phyloP scores from a whole-genome alignment of 2,888 invertebrate species.

The Nebria salina region DNA sequence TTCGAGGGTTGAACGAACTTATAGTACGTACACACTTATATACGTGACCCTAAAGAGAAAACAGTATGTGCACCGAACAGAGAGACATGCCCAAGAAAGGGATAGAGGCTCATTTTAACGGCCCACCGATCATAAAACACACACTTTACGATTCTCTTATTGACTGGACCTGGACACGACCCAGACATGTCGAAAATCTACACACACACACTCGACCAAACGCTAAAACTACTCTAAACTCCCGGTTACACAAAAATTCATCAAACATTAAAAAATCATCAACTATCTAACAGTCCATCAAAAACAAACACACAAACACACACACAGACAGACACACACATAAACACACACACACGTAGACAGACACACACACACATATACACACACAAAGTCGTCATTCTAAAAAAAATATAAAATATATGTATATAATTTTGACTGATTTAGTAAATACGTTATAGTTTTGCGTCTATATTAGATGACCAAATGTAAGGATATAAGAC shows the following conservation, averaged over 20 bases:
- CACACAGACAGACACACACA: too few species aligned
- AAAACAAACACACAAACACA: too few species aligned
- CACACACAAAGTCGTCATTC: too few species aligned
- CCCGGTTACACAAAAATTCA: too few species aligned
- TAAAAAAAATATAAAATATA: too few species aligned
- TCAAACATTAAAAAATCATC: too few species aligned
- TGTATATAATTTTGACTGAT: too few species aligned
- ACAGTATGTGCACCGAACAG: not conserved
- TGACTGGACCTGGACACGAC: slow-evolving; percentile 22
- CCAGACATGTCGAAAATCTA: slow-evolving; percentile 16
- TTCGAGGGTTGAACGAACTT: slow-evolving; percentile 43
- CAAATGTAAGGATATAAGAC: not conserved
- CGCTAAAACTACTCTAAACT: not conserved
- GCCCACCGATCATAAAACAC: slow-evolving; percentile 20
- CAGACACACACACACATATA: too few species aligned
- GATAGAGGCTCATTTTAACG: slow-evolving; percentile 3
- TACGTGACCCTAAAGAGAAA: slow-evolving; percentile 15
- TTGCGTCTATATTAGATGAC: not conserved
- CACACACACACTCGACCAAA: not conserved
- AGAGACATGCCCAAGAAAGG: not conserved
- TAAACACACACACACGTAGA: too few species aligned
- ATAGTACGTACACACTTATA: not conserved
- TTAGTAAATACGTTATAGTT: too few species aligned
- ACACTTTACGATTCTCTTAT: slow-evolving; percentile 22
- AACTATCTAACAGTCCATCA: too few species aligned